A percentile compares a stretch with the other conserved stretches of the same genome.
Evolutionary conservation across 37 sponge, comb jelly and placozoan genomes (phyloP).

Genomic region (Beroe ovata): DNA sequence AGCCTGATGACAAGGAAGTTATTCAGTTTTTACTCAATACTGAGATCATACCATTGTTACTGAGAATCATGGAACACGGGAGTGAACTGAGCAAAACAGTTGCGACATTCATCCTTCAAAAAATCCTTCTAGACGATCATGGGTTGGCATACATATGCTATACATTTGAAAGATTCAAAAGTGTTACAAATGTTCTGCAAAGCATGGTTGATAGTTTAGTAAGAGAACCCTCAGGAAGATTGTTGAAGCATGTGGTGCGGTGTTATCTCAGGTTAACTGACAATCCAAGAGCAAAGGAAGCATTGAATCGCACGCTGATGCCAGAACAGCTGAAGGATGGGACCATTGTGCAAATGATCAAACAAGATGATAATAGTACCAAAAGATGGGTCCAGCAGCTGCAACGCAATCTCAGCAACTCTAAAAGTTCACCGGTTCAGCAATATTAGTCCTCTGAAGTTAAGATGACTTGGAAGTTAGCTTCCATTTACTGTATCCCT

Average conservation of each 20-base stretch:
- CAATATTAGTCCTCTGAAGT: background rate
- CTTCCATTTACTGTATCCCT: too few relatives aligned
- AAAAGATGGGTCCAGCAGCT: slow-evolving; percentile 93
- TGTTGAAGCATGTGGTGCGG: slow-evolving; percentile 92
- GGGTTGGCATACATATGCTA: slow-evolving; percentile 97
- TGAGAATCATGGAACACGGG: slow-evolving; percentile 96
- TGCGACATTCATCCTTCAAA: slow-evolving; percentile 97
- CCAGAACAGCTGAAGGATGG: slow-evolving; percentile 94
- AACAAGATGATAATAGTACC: slow-evolving; percentile 85
- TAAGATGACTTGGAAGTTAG: too few relatives aligned
- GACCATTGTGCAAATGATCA: slow-evolving; percentile 78
- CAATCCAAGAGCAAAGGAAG: slow-evolving; percentile 90
- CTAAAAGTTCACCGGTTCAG: slow-evolving; percentile 21
- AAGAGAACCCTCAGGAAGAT: slow-evolving; percentile 84
- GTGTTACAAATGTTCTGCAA: slow-evolving; percentile 88
- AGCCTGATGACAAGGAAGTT: slow-evolving; percentile 97
- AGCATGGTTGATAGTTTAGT: slow-evolving; percentile 82
- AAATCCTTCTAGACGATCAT: slow-evolving; percentile 92
- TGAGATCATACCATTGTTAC: slow-evolving; percentile 95
- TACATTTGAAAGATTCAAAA: slow-evolving; percentile 94
- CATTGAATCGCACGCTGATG: slow-evolving; percentile 78
- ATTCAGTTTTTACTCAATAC: slow-evolving; percentile 94
- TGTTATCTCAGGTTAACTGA: slow-evolving; percentile 94
- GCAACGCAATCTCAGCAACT: slow-evolving; percentile 66
- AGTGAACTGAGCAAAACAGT: slow-evolving; percentile 95